A percentile compares a stretch with the other conserved stretches of the same genome.
phyloP scores from a whole-genome alignment of 2,888 invertebrate species.

The Spicauda simplicius region DNA sequence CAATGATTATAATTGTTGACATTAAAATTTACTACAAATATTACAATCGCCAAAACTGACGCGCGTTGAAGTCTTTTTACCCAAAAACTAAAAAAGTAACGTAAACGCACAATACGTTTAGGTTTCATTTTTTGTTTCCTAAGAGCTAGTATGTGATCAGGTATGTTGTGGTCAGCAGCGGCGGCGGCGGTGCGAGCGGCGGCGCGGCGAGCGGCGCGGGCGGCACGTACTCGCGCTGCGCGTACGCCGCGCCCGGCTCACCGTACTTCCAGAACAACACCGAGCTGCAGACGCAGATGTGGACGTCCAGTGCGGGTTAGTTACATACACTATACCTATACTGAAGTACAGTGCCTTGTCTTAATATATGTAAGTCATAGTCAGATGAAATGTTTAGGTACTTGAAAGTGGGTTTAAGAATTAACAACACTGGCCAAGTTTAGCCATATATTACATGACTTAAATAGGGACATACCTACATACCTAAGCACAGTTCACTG shows the following conservation, averaged over 20 bases:
- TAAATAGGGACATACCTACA: too few species aligned
- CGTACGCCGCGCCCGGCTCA: slow-evolving; percentile 58
- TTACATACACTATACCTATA: neutral
- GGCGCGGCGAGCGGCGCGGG: slow-evolving; percentile 53
- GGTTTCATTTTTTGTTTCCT: too few species aligned
- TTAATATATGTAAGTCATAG: too few species aligned
- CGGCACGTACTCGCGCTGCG: slow-evolving; percentile 64
- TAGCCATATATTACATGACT: too few species aligned
- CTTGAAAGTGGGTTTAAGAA: too few species aligned
- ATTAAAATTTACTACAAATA: too few species aligned
- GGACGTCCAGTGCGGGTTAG: slow-evolving; percentile 65
- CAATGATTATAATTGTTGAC: too few species aligned
- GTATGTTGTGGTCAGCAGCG: slow-evolving; percentile 9
- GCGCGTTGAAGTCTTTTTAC: neutral
- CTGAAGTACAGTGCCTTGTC: neutral
- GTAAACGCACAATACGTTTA: too few species aligned
- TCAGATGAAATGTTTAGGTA: too few species aligned
- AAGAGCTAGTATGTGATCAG: neutral
- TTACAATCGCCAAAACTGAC: neutral
- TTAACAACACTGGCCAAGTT: too few species aligned
- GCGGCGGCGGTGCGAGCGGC: slow-evolving; percentile 27
- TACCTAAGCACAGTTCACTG: too few species aligned
- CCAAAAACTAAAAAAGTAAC: neutral
- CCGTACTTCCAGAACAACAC: slow-evolving; percentile 66
- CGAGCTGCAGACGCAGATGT: slow-evolving; percentile 63